These are phyloP conservation scores for Carterocephalus palaemon DNA, from an alignment of 2,888 invertebrate species.

Conservation along the genomic window DNA sequence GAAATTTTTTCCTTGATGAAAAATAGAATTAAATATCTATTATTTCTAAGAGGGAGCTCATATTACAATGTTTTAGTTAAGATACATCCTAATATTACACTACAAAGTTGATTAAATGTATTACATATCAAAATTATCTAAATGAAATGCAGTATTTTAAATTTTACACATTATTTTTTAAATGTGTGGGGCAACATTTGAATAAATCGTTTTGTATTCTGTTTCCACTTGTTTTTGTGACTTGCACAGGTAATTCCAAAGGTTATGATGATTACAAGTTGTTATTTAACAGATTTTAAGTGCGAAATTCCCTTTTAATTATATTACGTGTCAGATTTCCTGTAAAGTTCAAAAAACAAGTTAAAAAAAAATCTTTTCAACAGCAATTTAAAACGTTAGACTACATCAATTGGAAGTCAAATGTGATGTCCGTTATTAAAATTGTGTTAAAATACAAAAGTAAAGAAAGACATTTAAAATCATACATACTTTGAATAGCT, in stretches of 20 bases:
- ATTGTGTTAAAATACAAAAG: too few species aligned
- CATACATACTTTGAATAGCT: too few species aligned
- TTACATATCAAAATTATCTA: slow-evolving; percentile 37
- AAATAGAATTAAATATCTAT: slow-evolving; percentile 19
- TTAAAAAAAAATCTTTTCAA: too few species aligned
- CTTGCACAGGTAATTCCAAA: not conserved
- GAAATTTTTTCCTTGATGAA: slow-evolving; percentile 28
- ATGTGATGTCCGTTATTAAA: not conserved
- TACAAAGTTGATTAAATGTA: slow-evolving; percentile 28
- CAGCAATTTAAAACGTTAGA: too few species aligned
- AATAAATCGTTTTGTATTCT: slow-evolving; percentile 29
- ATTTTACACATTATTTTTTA: slow-evolving; percentile 18
- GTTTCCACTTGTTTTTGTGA: slow-evolving; percentile 27
- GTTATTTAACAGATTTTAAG: too few species aligned
- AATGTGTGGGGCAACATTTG: slow-evolving; percentile 22
- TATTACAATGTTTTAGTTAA: slow-evolving; percentile 10
- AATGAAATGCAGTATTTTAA: slow-evolving; percentile 2
- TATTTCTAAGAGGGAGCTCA: slow-evolving; percentile 17
- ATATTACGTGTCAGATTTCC: too few species aligned
- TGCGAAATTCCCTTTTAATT: too few species aligned
- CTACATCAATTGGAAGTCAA: not conserved
- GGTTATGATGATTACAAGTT: too few species aligned
- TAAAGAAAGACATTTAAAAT: too few species aligned
- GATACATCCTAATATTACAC: slow-evolving; percentile 1
- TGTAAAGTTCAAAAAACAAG: too few species aligned